phyloP scores from a whole-genome alignment of 1,140 invertebrate genomes.

The Cotesia vestalis region DNA sequence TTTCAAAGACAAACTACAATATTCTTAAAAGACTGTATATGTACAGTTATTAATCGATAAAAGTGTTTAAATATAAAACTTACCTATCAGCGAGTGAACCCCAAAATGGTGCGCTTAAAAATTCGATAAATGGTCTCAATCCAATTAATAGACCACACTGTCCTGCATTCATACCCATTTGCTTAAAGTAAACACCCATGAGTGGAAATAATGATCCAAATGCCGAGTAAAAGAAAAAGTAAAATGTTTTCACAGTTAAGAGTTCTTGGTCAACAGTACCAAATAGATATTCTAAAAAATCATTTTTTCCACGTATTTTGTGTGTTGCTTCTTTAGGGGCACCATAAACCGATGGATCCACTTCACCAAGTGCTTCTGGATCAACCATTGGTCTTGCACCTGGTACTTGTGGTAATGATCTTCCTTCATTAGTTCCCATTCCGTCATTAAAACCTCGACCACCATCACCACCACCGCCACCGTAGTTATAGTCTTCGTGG shows the following conservation, averaged over 20 bases:
- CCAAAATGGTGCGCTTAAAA: constrained; percentile 98
- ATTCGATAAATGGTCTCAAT: constrained; percentile 95
- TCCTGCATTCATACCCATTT: constrained; percentile 96
- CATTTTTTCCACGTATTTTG: constrained; percentile 85
- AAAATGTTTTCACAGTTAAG: constrained; percentile 94
- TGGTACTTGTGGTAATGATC: constrained; percentile 49
- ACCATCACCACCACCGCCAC: constrained; percentile 31
- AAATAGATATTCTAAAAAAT: constrained; percentile 84
- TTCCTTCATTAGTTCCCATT: constrained; percentile 29
- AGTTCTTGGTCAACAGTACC: constrained; percentile 88
- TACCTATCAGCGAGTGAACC: constrained; percentile 91
- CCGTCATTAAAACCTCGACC: constrained; percentile 40
- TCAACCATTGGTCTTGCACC: constrained; percentile 74
- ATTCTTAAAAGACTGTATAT: too few relatives aligned
- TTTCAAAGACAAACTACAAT: not conserved
- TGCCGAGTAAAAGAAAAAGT: constrained; percentile 99
- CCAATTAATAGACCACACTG: constrained; percentile 94
- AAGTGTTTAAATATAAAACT: constrained; percentile 36
- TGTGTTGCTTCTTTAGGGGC: constrained; percentile 87
- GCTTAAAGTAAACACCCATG: constrained; percentile 98
- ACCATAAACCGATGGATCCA: constrained; percentile 79
- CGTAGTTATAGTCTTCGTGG: constrained; percentile 55
- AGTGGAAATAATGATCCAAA: constrained; percentile 98
- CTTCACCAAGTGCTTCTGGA: constrained; percentile 77
- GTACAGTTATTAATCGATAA: not conserved